Base-by-base conservation (phyloP, 2,113 vertebrate genomes). In the Lichenostomus cassidix region DNA sequence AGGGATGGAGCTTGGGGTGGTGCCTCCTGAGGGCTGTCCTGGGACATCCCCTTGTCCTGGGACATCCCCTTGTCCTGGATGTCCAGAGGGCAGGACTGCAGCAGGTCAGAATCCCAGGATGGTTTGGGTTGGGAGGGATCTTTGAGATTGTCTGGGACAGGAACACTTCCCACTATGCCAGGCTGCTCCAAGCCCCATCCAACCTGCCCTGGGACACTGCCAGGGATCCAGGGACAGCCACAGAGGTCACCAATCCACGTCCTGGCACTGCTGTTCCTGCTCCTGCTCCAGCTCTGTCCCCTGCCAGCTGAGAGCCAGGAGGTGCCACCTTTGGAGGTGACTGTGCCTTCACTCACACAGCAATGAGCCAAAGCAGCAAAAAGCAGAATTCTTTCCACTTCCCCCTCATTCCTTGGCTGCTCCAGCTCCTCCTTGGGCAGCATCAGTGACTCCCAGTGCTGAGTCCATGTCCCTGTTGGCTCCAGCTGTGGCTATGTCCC, bases 381-480 rank as follows among this genome's bases (percentile, higher is more conserved):
- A 50, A 55, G 18, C 3, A 13, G 41, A 55, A 23, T 59, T 77
- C 20, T 1, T 2, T 55, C 35, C 19, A 0, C 28, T 18, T 4
- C 33, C 67, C 33, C 60, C 25, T 28, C 31, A 0, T 83, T 85
- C 58, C 65, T 46, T 22, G 19, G 18, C 63, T 46, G 56, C 56
- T 47, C 46, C 50, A 11, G 62, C 83, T 75, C 50, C 44, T 42
- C 29, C 29, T 31, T 14, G 46, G 68, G 46, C 80, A 46, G 28
- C 9, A 1, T 20, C 1, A 1, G 11, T 27, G 69, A 9, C 41
- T 70, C 50, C 20, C 37, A 7, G 22, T 0, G 11, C 9, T 49
- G 67, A 27, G 5, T 21, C 46, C 4, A 0, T 23, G 35, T 68
- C 76, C 41, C 4, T 5, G 19, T 1, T 8, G 18, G 37, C 73